phyloP scores from a whole-genome alignment of 2,797 vertebrate species.

The Morus bassanus region DNA sequence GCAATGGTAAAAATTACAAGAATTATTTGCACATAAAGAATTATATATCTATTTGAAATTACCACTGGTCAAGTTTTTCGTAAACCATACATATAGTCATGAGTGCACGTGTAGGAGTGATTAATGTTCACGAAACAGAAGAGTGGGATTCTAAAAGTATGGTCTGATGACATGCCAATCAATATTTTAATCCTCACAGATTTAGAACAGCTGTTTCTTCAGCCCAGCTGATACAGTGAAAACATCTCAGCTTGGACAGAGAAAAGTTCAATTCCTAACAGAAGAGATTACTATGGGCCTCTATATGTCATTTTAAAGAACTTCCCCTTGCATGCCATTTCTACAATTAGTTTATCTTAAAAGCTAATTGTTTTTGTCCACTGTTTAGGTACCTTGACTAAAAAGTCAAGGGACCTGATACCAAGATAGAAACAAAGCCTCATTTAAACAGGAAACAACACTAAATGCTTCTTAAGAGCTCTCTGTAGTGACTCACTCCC shows the following conservation, averaged over 20 bases:
- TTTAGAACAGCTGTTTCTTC: constrained; percentile 48
- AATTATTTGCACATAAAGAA: constrained; percentile 1
- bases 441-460: not conserved
- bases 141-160: not conserved
- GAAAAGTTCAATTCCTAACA: not conserved
- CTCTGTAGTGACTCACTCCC: not conserved
- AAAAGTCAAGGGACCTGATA: not conserved
- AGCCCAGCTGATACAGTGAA: not conserved
- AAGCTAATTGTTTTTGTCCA: not conserved
- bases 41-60: not conserved
- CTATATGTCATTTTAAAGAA: not conserved
- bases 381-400: not conserved
- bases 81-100: not conserved
- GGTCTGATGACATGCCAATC: not conserved
- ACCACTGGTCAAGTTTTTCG: not conserved
- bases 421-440: not conserved
- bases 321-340: not conserved
- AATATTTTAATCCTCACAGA: constrained; percentile 24
- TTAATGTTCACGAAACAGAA: not conserved
- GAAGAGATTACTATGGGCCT: not conserved
- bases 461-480: not conserved
- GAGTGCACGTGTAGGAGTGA: not conserved
- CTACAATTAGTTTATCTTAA: not conserved
- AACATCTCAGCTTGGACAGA: constrained; percentile 8
- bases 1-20: not conserved